Conservation (phyloP, 2,113 vertebrate genomes). For the Aptenodytes forsteri region DNA sequence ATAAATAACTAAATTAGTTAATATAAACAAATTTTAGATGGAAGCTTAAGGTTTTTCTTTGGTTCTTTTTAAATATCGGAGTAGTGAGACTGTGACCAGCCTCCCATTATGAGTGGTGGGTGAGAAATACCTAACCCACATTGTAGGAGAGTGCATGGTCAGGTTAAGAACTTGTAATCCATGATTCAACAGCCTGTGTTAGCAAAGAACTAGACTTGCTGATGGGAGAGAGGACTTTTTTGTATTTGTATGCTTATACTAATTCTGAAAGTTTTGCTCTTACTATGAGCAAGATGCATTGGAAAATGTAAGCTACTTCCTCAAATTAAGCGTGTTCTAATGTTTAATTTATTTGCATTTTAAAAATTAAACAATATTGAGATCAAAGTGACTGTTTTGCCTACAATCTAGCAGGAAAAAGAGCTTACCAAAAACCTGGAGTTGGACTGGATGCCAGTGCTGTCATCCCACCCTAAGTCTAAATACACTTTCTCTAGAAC, state of each 20-base stretch:
- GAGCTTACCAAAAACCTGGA: background rate
- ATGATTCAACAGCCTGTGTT: background rate
- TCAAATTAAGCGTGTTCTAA: background rate
- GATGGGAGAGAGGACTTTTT: background rate
- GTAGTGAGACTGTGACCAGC: background rate
- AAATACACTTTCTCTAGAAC: background rate
- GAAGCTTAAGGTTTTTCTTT: background rate
- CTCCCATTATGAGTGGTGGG: background rate
- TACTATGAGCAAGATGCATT: accelerated
- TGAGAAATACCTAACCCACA: background rate
- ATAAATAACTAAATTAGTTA: background rate
- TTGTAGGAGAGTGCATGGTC: background rate
- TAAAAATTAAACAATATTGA: background rate
- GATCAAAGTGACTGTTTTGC: background rate
- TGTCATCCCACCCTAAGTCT: background rate
- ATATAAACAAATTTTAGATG: background rate
- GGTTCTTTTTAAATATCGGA: background rate
- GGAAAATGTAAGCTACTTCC: background rate
- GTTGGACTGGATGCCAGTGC: background rate
- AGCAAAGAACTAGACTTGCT: background rate
- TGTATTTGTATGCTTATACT: background rate
- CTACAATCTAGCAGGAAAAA: background rate
- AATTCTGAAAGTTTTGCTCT: background rate
- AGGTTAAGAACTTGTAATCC: background rate
- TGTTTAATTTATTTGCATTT: background rate